phyloP scores from a whole-genome alignment of 1,140 invertebrate species.

The Schlechtendalia chinensis region DNA sequence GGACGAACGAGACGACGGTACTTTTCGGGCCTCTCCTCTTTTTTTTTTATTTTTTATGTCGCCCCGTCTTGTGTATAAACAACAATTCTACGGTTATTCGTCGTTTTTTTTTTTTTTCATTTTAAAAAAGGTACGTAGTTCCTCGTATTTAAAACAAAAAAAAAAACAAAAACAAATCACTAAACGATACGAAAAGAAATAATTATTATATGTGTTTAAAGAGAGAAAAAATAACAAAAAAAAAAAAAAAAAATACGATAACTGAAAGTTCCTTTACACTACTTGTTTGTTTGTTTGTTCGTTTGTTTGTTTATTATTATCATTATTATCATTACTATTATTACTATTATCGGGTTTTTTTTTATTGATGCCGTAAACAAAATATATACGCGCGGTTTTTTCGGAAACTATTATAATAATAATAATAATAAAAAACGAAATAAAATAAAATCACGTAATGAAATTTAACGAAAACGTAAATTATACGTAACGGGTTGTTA shows the following conservation, averaged over 20 bases:
- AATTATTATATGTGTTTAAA: slow-evolving; percentile 35
- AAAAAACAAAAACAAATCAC: slow-evolving; percentile 8
- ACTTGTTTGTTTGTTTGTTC: slow-evolving; percentile 43
- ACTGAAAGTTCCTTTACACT: slow-evolving; percentile 47
- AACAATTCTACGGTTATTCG: not conserved
- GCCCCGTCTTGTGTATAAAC: not conserved
- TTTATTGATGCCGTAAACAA: slow-evolving; percentile 21
- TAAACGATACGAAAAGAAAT: slow-evolving; percentile 18
- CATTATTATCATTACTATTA: slow-evolving; percentile 8
- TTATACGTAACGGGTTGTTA: slow-evolving; percentile 20
- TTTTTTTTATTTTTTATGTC: not conserved
- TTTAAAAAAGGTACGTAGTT: slow-evolving; percentile 43
- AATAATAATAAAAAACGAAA: too few species aligned
- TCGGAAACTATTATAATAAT: slow-evolving; percentile 26
- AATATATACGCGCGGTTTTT: slow-evolving; percentile 14
- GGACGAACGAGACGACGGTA: not conserved
- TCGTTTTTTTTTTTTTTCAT: not conserved
- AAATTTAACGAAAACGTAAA: slow-evolving; percentile 5
- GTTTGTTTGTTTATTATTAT: slow-evolving; percentile 1
- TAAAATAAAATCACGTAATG: too few species aligned
- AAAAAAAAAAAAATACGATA: slow-evolving; percentile 48
- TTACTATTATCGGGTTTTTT: slow-evolving; percentile 28
- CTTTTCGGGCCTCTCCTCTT: slow-evolving; percentile 16
- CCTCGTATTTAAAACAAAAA: slow-evolving; percentile 18
- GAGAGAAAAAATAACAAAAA: slow-evolving; percentile 37